These are phyloP conservation scores for Coccyzus lansbergi DNA, from an alignment of 2,797 vertebrate genomes.

Conservation along the genomic window DNA sequence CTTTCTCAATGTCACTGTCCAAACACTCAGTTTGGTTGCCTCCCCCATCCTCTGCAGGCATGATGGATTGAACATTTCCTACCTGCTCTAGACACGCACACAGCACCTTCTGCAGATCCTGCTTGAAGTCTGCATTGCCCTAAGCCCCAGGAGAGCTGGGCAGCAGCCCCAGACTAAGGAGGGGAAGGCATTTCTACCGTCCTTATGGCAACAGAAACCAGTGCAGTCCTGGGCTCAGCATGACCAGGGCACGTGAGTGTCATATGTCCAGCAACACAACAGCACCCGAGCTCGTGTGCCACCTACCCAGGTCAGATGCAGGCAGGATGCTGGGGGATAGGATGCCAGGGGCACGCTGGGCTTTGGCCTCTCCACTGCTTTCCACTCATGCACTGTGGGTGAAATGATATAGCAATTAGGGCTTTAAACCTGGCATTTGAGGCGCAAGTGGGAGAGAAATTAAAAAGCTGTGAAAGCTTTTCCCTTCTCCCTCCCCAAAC, in stretches of 20 bases:
- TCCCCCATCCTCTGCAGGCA: background rate
- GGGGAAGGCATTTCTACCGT: background rate
- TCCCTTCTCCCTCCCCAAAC: background rate
- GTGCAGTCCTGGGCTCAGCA: background rate
- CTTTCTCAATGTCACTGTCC: background rate
- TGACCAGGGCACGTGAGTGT: accelerated
- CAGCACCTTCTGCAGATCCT: background rate
- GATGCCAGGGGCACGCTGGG: conserved; percentile 35
- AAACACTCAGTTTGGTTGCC: background rate
- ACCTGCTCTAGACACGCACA: background rate
- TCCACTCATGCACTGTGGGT: conserved; percentile 72
- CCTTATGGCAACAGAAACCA: background rate
- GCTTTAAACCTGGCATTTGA: background rate
- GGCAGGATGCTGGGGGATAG: conserved; percentile 27
- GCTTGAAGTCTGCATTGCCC: background rate
- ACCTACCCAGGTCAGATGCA: conserved; percentile 76
- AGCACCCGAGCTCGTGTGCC: background rate
- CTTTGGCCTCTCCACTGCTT: conserved; percentile 23
- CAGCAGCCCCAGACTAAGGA: accelerated
- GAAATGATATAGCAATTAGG: background rate
- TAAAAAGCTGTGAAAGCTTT: background rate
- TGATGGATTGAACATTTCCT: background rate
- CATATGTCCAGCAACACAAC: background rate
- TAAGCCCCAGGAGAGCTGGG: background rate
- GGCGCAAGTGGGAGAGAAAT: background rate